Conservation (phyloP, 2,113 vertebrate genomes). For the Xerus inauris region DNA sequence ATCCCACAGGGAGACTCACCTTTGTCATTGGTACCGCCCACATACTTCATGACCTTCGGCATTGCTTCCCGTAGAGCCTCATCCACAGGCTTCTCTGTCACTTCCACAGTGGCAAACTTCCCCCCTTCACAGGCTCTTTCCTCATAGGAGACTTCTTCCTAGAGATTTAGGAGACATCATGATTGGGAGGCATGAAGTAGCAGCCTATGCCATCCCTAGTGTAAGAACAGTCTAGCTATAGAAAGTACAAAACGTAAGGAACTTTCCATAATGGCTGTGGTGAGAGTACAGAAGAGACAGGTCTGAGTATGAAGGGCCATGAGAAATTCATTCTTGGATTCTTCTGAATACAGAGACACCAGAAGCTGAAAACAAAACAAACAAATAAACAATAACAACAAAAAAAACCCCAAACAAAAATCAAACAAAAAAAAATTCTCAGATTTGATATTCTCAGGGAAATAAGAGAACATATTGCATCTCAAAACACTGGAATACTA, state of each 20-base stretch:
- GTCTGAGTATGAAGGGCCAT: background rate
- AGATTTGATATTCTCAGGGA: background rate
- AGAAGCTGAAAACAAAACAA: background rate
- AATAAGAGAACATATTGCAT: background rate
- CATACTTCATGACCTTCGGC: conserved; percentile 93
- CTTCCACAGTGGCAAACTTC: conserved; percentile 88
- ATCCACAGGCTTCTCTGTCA: conserved; percentile 91
- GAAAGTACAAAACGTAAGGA: background rate
- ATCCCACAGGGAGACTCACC: conserved; percentile 83
- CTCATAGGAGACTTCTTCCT: conserved; percentile 93
- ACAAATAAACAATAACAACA: too few species aligned
- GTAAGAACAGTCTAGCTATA: background rate
- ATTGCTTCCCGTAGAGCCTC: conserved; percentile 91
- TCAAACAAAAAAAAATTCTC: background rate
- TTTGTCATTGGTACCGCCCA: conserved; percentile 92
- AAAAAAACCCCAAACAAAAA: background rate
- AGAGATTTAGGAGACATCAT: conserved; percentile 12
- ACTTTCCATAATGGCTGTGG: background rate
- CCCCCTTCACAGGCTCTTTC: conserved; percentile 90
- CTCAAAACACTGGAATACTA: background rate
- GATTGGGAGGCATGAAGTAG: background rate
- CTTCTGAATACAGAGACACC: background rate
- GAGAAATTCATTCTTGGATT: background rate
- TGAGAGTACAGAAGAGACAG: background rate
- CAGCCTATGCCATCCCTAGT: background rate